Evolutionary conservation across 2,113 vertebrate genomes (phyloP), one percentile per base, ranked within the genome.

Genomic region (Panthera leo): DNA sequence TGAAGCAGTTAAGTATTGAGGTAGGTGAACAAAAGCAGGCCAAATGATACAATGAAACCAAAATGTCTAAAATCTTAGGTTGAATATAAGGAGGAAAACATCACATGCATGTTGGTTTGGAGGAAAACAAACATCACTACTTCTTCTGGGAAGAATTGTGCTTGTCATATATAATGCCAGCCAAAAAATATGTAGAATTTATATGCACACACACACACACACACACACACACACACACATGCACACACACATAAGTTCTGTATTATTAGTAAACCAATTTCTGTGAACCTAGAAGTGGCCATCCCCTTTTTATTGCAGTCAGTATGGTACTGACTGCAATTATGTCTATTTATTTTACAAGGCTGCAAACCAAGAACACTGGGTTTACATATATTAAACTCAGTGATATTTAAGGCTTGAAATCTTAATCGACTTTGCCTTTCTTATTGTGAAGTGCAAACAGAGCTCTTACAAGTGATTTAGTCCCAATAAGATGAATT

Each of bases 331-430:
- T 61, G 71, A 9, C 23, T 91, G 42, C 27, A 88, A 51, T 65
- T 85, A 83, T 31, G 4, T 55, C n/a, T 31, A 45, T 36, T 68
- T n/a, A 71, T 88, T 97, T 94, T 68, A 67, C 18, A 93, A 27
- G 14, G 3, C 55, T 85, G 29, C 39, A 91, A 85, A 23, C 42
- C 25, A 63, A 58, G 23, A 89, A 63, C 5, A 1, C 1, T 67
- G 61, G 31, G 58, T 80, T 96, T 93, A 45, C n/a, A 29, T 31
- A 48, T 89, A 71, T 93, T 91, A 79, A 85, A 91, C 51, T 15
- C n/a, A 76, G 25, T 89, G 79, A 89, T 93, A 96, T 71, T 95
- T 91, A 71, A 93, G 16, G 27, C 53, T 92, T 86, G 29, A 95
- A 83, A 70, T 85, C 36, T 89, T 86, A 71, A 89, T 92, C 5